These are phyloP conservation scores for Tricholauxania praeusta DNA, from an alignment of 2,888 invertebrate species.

Conservation along the genomic window DNA sequence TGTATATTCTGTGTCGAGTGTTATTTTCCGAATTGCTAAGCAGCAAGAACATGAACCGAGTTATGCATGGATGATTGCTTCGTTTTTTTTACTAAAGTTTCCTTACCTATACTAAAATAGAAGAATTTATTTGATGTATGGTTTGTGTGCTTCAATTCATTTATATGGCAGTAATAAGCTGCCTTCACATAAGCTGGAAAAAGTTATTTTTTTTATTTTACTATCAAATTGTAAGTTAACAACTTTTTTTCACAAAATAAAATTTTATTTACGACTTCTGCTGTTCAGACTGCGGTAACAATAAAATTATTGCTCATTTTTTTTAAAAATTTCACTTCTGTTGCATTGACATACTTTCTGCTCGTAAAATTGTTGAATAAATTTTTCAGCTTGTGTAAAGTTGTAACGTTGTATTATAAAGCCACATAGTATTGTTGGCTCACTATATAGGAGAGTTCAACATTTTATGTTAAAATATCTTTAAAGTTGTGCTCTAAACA, in stretches of 20 bases:
- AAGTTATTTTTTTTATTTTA: too few species aligned
- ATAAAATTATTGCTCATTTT: neutral
- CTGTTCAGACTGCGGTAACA: neutral
- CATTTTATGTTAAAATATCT: neutral
- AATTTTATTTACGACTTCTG: neutral
- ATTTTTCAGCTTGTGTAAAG: slow-evolving; percentile 44
- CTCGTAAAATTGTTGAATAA: neutral
- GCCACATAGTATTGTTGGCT: neutral
- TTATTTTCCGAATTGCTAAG: too few species aligned
- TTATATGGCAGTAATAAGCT: too few species aligned
- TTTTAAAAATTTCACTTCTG: neutral
- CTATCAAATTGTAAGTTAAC: too few species aligned
- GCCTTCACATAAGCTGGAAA: too few species aligned
- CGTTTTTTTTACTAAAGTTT: too few species aligned
- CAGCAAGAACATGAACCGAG: too few species aligned
- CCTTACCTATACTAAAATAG: too few species aligned
- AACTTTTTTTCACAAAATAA: neutral
- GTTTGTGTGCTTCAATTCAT: too few species aligned
- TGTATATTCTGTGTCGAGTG: too few species aligned
- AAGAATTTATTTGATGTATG: too few species aligned
- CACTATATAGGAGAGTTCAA: neutral
- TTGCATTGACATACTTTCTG: slow-evolving; percentile 14
- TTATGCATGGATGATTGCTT: too few species aligned
- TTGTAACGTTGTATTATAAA: slow-evolving; percentile 52
- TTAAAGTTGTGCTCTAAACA: neutral